These are phyloP conservation scores for Leptosomus discolor DNA, from an alignment of 2,113 vertebrate genomes.

Conservation along the genomic window DNA sequence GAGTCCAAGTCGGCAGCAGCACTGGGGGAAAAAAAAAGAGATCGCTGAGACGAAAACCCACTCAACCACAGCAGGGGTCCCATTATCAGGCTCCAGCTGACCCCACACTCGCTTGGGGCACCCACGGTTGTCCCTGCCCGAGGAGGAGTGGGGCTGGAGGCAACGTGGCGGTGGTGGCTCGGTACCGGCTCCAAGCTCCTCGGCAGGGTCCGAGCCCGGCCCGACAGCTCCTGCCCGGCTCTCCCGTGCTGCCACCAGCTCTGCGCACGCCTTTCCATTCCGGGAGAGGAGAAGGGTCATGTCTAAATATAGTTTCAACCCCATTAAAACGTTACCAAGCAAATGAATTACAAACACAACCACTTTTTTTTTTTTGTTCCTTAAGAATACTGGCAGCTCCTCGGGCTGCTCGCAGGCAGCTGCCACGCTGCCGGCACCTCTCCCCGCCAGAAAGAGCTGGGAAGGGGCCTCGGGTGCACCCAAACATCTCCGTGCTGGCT, in stretches of 20 bases:
- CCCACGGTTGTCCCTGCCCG: not conserved
- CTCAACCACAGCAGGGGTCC: accelerated
- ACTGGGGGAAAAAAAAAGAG: not conserved
- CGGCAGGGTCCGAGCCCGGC: not conserved
- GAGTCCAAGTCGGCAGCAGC: not conserved
- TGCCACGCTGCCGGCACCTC: accelerated
- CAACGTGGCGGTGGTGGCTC: not conserved
- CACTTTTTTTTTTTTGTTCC: not conserved
- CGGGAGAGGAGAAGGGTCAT: conserved; percentile 55
- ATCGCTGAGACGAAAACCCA: not conserved
- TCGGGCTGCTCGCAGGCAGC: not conserved
- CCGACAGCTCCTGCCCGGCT: not conserved
- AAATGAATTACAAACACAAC: conserved; percentile 30
- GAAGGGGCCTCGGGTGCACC: not conserved
- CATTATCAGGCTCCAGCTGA: accelerated
- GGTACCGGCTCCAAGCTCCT: not conserved
- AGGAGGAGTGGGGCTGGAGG: not conserved
- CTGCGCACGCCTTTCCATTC: conserved; percentile 28
- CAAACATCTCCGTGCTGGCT: not conserved
- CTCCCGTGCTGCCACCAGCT: not conserved
- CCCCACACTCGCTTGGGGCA: accelerated
- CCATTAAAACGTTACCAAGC: conserved; percentile 41
- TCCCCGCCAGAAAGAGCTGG: not conserved
- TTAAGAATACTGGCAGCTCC: not conserved
- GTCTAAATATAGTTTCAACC: conserved; percentile 49